phyloP scores from a whole-genome alignment of 2,888 invertebrate genomes.

The Pandemis corylana region DNA sequence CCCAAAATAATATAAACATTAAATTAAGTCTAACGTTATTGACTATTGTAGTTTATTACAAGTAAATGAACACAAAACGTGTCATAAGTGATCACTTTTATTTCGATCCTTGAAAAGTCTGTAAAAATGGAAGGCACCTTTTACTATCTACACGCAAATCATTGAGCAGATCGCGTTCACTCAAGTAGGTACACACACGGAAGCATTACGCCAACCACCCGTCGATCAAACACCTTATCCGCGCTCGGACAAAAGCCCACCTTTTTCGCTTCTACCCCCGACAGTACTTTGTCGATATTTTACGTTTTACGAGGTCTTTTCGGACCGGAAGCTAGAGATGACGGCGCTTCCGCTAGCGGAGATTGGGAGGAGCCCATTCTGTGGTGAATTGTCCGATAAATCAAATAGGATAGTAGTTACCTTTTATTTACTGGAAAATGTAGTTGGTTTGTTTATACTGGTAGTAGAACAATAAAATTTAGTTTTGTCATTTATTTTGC shows the following conservation, averaged over 20 bases:
- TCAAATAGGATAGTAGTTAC: constrained; percentile 3
- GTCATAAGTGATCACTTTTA: too few species aligned
- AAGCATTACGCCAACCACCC: not conserved
- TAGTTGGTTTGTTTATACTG: not conserved
- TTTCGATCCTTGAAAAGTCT: too few species aligned
- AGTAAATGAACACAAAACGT: too few species aligned
- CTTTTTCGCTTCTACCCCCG: not conserved
- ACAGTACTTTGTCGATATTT: constrained; percentile 18
- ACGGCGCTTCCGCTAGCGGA: constrained; percentile 25
- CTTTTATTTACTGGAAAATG: not conserved
- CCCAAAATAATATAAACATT: too few species aligned
- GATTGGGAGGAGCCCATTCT: constrained; percentile 22
- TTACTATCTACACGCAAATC: too few species aligned
- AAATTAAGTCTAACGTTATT: too few species aligned
- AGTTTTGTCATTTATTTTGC: too few species aligned
- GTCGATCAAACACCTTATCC: not conserved
- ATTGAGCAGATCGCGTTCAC: not conserved
- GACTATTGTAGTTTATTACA: too few species aligned
- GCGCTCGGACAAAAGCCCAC: not conserved
- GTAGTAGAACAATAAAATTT: too few species aligned
- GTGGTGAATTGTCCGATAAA: constrained; percentile 16
- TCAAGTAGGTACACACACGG: not conserved
- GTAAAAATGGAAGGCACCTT: too few species aligned
- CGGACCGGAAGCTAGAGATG: constrained; percentile 23
- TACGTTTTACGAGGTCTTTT: constrained; percentile 20